phyloP scores from a whole-genome alignment of 2,797 vertebrate species.

The Periparus ater region DNA sequence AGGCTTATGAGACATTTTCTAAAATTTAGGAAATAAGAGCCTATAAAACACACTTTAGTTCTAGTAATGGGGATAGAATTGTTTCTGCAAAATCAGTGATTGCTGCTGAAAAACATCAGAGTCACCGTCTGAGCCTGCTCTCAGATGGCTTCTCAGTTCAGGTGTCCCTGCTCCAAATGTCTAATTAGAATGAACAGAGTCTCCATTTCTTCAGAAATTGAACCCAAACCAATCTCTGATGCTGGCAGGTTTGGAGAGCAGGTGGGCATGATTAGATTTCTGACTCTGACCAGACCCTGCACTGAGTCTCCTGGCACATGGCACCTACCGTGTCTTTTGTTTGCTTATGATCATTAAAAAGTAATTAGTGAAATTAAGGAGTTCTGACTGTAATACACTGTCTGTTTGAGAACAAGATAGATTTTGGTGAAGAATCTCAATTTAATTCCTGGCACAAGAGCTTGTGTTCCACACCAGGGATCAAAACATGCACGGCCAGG shows the following conservation, averaged over 20 bases:
- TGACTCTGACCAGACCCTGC: slow-evolving; percentile 32
- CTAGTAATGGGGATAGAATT: background rate
- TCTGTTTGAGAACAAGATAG: background rate
- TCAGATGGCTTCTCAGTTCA: background rate
- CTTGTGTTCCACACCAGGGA: background rate
- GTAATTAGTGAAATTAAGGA: slow-evolving; percentile 66
- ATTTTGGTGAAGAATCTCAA: background rate
- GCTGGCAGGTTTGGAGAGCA: slow-evolving; percentile 44
- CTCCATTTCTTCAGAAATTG: slow-evolving; percentile 31
- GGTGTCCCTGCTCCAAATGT: slow-evolving; percentile 27
- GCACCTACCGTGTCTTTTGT: slow-evolving; percentile 31
- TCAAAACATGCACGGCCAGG: background rate
- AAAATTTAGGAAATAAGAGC: background rate
- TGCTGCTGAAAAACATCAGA: background rate
- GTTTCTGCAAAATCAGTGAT: background rate
- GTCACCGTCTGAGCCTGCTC: background rate
- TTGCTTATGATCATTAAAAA: slow-evolving; percentile 69
- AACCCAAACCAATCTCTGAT: slow-evolving; percentile 14
- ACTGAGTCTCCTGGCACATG: slow-evolving; percentile 4
- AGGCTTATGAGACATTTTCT: background rate
- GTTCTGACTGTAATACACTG: background rate
- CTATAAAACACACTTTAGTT: background rate
- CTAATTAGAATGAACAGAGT: slow-evolving; percentile 32
- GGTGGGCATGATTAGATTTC: slow-evolving; percentile 46
- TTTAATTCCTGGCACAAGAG: background rate